Evolutionary conservation across 2,797 vertebrate species (phyloP).

Genomic region (Phoxinus dragarum): DNA sequence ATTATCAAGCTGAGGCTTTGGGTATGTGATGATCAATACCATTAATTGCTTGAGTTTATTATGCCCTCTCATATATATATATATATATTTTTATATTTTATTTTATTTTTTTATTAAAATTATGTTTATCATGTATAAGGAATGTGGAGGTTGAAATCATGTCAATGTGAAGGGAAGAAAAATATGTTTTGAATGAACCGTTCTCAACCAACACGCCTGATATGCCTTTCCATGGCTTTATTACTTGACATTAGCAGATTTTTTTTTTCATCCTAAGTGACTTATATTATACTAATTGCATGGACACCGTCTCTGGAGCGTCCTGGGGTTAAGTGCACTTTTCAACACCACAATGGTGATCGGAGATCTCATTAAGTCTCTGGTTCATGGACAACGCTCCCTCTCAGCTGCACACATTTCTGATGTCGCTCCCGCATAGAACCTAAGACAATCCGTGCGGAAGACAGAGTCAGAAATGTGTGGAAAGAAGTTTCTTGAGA

Average conservation of each 20-base stretch:
- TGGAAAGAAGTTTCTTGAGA: slow-evolving; percentile 9
- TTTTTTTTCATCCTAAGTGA: slow-evolving; percentile 26
- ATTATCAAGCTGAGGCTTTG: not conserved
- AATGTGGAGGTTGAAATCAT: not conserved
- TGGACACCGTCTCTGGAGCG: slow-evolving; percentile 2
- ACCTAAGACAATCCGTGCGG: not conserved
- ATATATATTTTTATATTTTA: too few relatives aligned
- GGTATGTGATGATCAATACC: slow-evolving; percentile 15
- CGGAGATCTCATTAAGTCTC: slow-evolving; percentile 40
- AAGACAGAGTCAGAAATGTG: not conserved
- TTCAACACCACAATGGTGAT: slow-evolving; percentile 32
- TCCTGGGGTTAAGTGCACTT: slow-evolving; percentile 48
- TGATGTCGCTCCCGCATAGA: not conserved
- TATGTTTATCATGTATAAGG: not conserved
- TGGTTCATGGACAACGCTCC: not conserved
- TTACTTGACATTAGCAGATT: slow-evolving; percentile 1
- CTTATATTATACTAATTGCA: slow-evolving; percentile 44
- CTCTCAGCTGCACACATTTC: not conserved
- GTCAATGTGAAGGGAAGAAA: not conserved
- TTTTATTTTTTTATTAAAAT: not conserved
- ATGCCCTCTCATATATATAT: not conserved
- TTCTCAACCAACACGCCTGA: not conserved
- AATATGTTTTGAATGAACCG: not conserved
- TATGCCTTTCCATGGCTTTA: slow-evolving; percentile 3
- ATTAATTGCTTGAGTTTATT: slow-evolving; percentile 15